phyloP scores from a whole-genome alignment of 92 coral and sea anemone species.

The Phenganax stokvisi region DNA sequence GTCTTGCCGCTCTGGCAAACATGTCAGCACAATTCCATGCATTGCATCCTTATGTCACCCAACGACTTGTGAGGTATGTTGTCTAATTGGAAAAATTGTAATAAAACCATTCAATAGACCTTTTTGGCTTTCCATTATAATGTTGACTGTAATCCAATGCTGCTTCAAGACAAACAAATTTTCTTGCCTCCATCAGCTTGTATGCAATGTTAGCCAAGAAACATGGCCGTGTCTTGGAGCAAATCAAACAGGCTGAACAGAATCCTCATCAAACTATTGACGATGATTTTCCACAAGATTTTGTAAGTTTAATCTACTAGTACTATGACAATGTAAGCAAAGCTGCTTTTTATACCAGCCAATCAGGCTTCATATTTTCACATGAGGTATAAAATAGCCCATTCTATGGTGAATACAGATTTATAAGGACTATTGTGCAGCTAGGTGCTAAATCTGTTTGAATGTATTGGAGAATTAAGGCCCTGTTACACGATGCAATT shows the following conservation, averaged over 20 bases:
- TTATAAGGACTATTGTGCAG: too few species aligned
- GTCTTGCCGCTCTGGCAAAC: constrained; percentile 94
- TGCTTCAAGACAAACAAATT: not conserved
- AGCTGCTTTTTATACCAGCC: too few species aligned
- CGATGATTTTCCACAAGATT: constrained; percentile 31
- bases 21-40: constrained; percentile 99
- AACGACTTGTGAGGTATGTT: constrained; percentile 86
- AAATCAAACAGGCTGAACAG: constrained; percentile 58
- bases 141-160: not conserved
- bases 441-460: too few species aligned
- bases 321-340: not conserved
- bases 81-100: not conserved
- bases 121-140: too few species aligned
- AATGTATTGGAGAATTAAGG: too few species aligned
- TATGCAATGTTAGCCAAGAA: constrained; percentile 89
- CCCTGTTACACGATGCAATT: too few species aligned
- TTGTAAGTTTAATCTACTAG: constrained; percentile 24
- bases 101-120: not conserved
- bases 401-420: too few species aligned
- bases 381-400: too few species aligned
- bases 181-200: constrained; percentile 45
- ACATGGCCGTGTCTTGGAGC: constrained; percentile 85
- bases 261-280: constrained; percentile 36
- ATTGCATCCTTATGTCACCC: constrained; percentile 95
- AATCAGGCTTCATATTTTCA: too few species aligned